phyloP scores from a whole-genome alignment of 37 sponge, comb jelly and placozoan species.

The Chondrilla cf. caribensis region DNA sequence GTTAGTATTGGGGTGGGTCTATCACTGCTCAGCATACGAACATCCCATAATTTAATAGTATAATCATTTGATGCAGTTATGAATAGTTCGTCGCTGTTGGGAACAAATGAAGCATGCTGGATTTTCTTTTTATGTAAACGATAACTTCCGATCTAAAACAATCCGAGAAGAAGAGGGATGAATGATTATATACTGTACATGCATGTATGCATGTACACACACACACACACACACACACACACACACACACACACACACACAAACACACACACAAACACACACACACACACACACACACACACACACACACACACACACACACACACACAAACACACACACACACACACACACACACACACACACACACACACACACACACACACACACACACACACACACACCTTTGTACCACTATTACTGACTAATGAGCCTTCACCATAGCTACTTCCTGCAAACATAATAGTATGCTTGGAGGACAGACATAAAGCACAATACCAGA shows the following conservation, averaged over 20 bases:
- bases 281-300: too few species aligned
- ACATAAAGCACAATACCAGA: not conserved
- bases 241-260: too few species aligned
- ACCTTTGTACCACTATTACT: not conserved
- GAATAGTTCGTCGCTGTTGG: constrained; percentile 28
- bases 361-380: too few species aligned
- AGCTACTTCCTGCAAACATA: not conserved
- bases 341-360: too few species aligned
- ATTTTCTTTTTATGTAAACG: constrained; percentile 58
- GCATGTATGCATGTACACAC: too few species aligned
- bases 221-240: too few species aligned
- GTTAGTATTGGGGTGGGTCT: not conserved
- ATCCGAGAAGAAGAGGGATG: not conserved
- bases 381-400: not conserved
- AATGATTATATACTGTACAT: too few species aligned
- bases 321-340: too few species aligned
- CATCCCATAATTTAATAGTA: constrained; percentile 55
- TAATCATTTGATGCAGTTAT: constrained; percentile 57
- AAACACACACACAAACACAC: too few species aligned
- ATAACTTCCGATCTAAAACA: not conserved
- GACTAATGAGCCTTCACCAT: not conserved
- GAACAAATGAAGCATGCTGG: constrained; percentile 57
- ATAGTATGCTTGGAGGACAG: not conserved
- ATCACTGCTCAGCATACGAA: constrained; percentile 24
- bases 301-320: too few species aligned